Conservation (phyloP, 2,888 invertebrate species). For the Sclerodermus sp. region DNA sequence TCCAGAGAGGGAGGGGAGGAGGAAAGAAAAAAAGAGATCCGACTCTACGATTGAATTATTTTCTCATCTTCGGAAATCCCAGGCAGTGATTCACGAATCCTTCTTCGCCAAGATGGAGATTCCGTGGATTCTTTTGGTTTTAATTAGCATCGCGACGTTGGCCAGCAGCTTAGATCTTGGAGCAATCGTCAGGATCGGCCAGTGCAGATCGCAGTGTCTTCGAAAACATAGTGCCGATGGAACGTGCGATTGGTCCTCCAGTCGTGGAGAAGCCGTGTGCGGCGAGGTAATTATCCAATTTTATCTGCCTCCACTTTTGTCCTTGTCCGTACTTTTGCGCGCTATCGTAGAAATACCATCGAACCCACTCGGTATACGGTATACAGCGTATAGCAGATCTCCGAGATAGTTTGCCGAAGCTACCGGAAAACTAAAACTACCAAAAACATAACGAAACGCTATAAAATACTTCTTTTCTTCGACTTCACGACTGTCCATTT, state of each 20-base stretch:
- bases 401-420: too few relatives aligned
- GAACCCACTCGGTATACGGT: too few relatives aligned
- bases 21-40: too few relatives aligned
- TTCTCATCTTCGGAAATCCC: too few relatives aligned
- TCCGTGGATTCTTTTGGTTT: slow-evolving; percentile 27
- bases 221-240: slow-evolving; percentile 44
- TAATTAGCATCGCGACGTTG: slow-evolving; percentile 30
- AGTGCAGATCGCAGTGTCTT: slow-evolving; percentile 52
- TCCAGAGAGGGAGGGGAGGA: too few relatives aligned
- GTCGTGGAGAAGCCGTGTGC: slow-evolving; percentile 41
- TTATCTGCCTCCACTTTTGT: background rate
- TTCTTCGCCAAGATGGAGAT: slow-evolving; percentile 19
- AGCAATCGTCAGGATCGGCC: slow-evolving; percentile 47
- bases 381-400: too few relatives aligned
- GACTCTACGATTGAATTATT: too few relatives aligned
- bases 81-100: too few relatives aligned
- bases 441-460: too few relatives aligned
- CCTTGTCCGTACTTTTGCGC: background rate
- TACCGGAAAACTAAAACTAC: too few relatives aligned
- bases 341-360: too few relatives aligned
- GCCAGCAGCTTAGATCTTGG: slow-evolving; percentile 48
- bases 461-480: background rate
- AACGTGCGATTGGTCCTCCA: slow-evolving; percentile 45
- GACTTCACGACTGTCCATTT: too few relatives aligned
- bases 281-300: slow-evolving; percentile 37